Percentiles rank a stretch among this genome's conserved stretches.
phyloP scores from a whole-genome alignment of 2,113 vertebrate genomes.

The Henicopernis longicauda region DNA sequence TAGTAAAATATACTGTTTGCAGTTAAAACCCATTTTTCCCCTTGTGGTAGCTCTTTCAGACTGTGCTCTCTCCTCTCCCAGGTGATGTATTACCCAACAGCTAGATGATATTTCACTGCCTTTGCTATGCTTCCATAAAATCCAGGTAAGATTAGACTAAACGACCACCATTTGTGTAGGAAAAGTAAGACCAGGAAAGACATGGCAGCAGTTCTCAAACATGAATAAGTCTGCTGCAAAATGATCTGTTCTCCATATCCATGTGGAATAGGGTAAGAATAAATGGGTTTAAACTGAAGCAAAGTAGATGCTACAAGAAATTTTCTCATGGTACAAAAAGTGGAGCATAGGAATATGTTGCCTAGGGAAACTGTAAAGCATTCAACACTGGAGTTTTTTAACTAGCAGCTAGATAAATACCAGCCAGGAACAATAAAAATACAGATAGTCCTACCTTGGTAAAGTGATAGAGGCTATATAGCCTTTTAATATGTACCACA shows the following conservation, averaged over 20 bases:
- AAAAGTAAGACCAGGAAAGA: background rate
- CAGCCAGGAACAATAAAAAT: background rate
- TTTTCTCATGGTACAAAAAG: background rate
- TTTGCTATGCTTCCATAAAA: background rate
- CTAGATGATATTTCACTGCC: background rate
- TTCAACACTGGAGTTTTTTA: background rate
- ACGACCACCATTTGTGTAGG: background rate
- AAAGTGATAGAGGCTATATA: background rate
- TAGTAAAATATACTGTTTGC: background rate
- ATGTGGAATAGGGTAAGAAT: background rate
- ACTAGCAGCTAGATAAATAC: background rate
- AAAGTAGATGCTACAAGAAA: background rate
- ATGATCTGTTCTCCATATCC: background rate
- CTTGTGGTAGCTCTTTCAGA: background rate
- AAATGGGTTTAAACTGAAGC: background rate
- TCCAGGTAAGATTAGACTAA: background rate
- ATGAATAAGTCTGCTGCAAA: background rate
- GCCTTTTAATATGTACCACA: background rate
- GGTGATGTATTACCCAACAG: background rate
- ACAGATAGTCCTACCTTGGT: background rate
- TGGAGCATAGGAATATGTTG: background rate
- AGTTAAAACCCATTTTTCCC: background rate
- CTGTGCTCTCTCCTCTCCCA: background rate
- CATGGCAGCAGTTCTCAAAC: background rate
- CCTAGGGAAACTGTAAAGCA: background rate